phyloP scores from a whole-genome alignment of 2,113 vertebrate species.

The Melanerpes aurifrons region DNA sequence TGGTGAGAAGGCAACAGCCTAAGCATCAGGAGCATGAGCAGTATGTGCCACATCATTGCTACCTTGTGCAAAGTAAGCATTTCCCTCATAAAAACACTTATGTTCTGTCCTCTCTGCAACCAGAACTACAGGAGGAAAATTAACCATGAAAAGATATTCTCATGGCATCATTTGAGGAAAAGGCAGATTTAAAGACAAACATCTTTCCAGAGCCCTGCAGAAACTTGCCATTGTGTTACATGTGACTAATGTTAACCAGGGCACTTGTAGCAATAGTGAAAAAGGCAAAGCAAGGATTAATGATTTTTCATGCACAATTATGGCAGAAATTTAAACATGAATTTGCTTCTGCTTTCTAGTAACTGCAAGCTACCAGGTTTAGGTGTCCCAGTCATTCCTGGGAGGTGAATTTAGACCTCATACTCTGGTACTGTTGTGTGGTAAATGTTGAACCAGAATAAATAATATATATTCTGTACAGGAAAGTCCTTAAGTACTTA shows the following conservation, averaged over 20 bases:
- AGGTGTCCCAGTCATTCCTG: background rate
- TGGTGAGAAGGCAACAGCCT: background rate
- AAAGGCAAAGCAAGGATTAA: background rate
- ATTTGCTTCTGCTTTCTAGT: background rate
- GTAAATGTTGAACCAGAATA: background rate
- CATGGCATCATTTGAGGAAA: background rate
- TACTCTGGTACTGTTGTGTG: background rate
- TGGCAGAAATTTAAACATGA: background rate
- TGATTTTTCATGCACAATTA: background rate
- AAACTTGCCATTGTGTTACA: background rate
- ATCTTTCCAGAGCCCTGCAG: background rate
- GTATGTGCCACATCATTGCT: background rate
- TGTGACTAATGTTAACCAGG: background rate
- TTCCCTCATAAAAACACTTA: fast-evolving
- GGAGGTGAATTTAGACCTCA: background rate
- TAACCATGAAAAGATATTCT: background rate
- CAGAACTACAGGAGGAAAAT: fast-evolving
- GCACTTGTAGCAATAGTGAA: background rate
- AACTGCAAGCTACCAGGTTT: background rate
- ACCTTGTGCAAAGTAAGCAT: background rate
- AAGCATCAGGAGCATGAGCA: fast-evolving
- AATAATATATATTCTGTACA: background rate
- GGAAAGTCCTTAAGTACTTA: background rate
- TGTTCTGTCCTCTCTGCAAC: background rate
- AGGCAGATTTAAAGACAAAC: background rate